A percentile compares a stretch with the other conserved stretches of the same genome.
These are phyloP conservation scores for Ceratosolen fusciceps DNA, from an alignment of 1,140 invertebrate genomes.

Conservation along the genomic window DNA sequence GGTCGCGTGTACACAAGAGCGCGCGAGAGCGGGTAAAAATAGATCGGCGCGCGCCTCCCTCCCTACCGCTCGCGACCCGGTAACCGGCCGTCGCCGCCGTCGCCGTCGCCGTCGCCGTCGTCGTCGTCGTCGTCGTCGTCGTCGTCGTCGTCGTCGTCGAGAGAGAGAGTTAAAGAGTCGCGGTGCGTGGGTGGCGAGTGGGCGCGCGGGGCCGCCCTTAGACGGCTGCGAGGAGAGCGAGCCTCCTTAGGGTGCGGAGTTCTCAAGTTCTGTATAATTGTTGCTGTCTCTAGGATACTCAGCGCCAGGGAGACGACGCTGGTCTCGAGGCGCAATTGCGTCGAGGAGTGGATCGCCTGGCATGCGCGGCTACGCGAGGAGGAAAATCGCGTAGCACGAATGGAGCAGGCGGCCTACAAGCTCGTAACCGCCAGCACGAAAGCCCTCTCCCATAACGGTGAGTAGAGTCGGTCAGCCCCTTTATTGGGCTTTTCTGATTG, in stretches of 20 bases:
- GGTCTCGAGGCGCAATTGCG: constrained; percentile 66
- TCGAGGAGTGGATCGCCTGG: constrained; percentile 70
- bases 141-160: no score
- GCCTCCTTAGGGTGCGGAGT: not conserved
- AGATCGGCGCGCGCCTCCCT: constrained; percentile 51
- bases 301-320: constrained; percentile 67
- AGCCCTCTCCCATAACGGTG: constrained; percentile 66
- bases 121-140: no score
- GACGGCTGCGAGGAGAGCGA: not conserved
- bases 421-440: constrained; percentile 66
- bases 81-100: no score
- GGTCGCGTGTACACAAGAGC: constrained; percentile 61
- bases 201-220: not conserved
- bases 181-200: not conserved
- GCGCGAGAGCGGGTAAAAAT: constrained; percentile 65
- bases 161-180: no score
- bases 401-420: constrained; percentile 68
- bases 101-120: no score
- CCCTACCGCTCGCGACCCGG: not conserved
- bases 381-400: constrained; percentile 66
- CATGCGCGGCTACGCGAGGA: constrained; percentile 66
- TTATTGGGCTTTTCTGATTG: not conserved
- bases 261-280: not conserved
- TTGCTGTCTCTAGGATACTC: constrained; percentile 60
- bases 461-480: not conserved